Base-by-base conservation (phyloP, 2,797 vertebrate genomes). In the Psittacula echo region DNA sequence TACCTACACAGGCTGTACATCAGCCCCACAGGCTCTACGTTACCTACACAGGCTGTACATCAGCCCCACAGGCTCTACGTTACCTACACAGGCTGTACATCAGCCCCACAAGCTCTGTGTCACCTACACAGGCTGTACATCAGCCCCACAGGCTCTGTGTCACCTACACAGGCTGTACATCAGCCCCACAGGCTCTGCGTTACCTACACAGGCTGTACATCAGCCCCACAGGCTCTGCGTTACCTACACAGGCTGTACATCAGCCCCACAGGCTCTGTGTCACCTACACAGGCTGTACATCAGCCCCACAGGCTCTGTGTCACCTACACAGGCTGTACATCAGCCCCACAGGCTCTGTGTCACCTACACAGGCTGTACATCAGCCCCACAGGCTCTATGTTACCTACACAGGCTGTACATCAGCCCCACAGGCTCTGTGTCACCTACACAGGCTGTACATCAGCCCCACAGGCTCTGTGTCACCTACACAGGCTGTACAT, bases 121-220 rank as follows among this genome's bases (percentile, higher is more conserved):
- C n/a, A n/a, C n/a, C n/a, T n/a, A n/a, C n/a, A n/a, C n/a, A n/a
- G n/a, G n/a, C n/a, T n/a, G n/a, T n/a, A n/a, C n/a, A n/a, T n/a
- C n/a, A n/a, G n/a, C n/a, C n/a, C n/a, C n/a, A n/a, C n/a, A n/a
- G n/a, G 30, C 29, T 39, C 4, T 11, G 3, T 45, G 7, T 12
- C n/a, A 67, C 20, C n/a, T 41, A 15, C 23, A 37, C 4, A 1
- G 21, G 23, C 13, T 53, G 1, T 3, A 2, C 17, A 9, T 10
- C 10, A 24, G 26, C 60, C 75, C 34, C 34, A 41, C 1, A 0
- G 7, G 8, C 10, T 22, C 1, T 3, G 2, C 27, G 44, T 26
- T 20, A 39, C 22, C 34, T 34, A 19, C 23, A 23, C 2, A 0
- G 5, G 12, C 7, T n/a, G 2, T 4, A 3, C 41, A 4, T 17